These are phyloP conservation scores for Busseola fusca DNA, from an alignment of 2,888 invertebrate genomes.

Conservation along the genomic window DNA sequence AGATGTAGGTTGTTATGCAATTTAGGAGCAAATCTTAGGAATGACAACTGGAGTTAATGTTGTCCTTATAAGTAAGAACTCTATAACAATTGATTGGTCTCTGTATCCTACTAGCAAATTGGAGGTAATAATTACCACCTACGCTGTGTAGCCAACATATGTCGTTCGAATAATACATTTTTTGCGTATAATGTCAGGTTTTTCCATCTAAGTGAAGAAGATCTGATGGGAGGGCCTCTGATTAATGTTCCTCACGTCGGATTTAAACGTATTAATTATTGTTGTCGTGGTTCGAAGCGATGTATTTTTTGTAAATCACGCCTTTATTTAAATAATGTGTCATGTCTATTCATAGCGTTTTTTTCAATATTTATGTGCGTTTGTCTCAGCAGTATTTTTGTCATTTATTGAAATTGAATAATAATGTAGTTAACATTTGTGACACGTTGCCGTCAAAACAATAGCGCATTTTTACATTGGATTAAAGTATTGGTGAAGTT, in stretches of 20 bases:
- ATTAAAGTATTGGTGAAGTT: constrained; percentile 27
- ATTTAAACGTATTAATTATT: constrained; percentile 54
- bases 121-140: constrained; percentile 72
- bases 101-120: constrained; percentile 52
- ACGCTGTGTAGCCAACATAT: constrained; percentile 58
- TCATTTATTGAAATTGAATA: constrained; percentile 42
- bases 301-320: constrained; percentile 51
- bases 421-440: constrained; percentile 35
- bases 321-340: constrained; percentile 55
- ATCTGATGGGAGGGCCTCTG: constrained; percentile 44
- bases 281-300: constrained; percentile 25
- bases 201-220: constrained; percentile 57
- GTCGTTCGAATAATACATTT: constrained; percentile 48
- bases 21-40: constrained; percentile 41
- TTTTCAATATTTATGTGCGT: constrained; percentile 31
- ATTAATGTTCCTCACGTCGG: constrained; percentile 49
- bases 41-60: constrained; percentile 47
- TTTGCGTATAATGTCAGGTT: constrained; percentile 48
- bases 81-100: constrained; percentile 56
- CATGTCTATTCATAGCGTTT: constrained; percentile 54
- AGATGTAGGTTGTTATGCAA: constrained; percentile 51
- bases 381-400: constrained; percentile 36
- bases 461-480: constrained; percentile 22
- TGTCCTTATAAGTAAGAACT: constrained; percentile 49
- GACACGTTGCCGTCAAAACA: constrained; percentile 18